Base-by-base conservation (phyloP, 2,888 invertebrate genomes). In the Matsumyia berberina region DNA sequence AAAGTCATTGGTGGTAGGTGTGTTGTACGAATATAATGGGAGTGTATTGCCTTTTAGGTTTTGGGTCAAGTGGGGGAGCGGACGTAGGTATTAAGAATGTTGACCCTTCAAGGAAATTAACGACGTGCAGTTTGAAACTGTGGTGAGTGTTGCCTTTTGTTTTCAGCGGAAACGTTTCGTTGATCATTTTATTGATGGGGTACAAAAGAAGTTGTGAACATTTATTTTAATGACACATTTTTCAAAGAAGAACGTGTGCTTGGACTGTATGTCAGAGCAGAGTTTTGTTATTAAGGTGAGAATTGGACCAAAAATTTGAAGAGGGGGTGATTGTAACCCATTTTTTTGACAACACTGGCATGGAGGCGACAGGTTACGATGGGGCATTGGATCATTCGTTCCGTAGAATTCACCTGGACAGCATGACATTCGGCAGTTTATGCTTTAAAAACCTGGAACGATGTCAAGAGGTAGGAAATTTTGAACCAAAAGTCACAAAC, bases 61-160 rank as follows among this genome's bases (percentile, higher is more conserved):
- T 80, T 85, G 66, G 85, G 85, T 80, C 80, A 80, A 85, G 80
- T 70, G 58, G 57, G 60, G 49, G 49, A 24, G 35, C 31, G 33
- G 6, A 5, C 31, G 35, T 49, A 72, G 17, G 46, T 37, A 19
- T 35, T 31, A 57, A 42, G 44, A 82, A 72, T 66, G 64, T 70
- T 66, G 82, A 77, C 82, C 82, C 66, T 42, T 58, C 64, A 29
- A 77, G 55, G 42, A 73, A 67, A 70, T 39, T 72, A 60, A 60
- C 46, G 44, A 31, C 66, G 35, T 19, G 46, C 15, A 17, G 6
- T 11, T 17, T 70, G 72, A 53, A 70, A n/a, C n/a, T n/a, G 64
- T 46, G 46, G 62, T 39, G 33, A 9, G 42, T 9, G 31, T 9
- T 8, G 42, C 7, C 5, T 19, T 39, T 39, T 58, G 12, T 17